Evolutionary conservation across 2,888 invertebrate species (phyloP), one percentile per base, ranked within the genome.

Genomic region (Drosophila melanosoma): DNA sequence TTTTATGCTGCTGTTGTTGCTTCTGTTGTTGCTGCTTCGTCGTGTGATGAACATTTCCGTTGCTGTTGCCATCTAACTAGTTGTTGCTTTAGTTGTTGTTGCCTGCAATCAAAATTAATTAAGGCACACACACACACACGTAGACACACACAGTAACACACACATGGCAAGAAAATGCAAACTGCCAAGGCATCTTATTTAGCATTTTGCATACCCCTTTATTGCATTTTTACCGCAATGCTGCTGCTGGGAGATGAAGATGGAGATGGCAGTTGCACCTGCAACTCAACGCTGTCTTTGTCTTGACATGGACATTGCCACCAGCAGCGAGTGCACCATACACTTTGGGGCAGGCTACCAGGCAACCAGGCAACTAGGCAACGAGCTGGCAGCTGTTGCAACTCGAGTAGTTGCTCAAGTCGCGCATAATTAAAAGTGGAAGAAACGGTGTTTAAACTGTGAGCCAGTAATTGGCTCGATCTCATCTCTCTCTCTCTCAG

Each of bases 11-110:
- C 32, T 59, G 20, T 38, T 29, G 29, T 49, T 54, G 12, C 7
- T 54, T 8, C 29, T 20, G 8, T n/a, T 62, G 48, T 26, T 42
- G 59, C 40, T 69, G 73, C 58, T 63, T 72, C 83, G 74, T 72
- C 83, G 74, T 84, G 89, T 85, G 84, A 85, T 87, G 89, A 87
- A 73, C 84, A 85, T 85, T 89, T 89, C 84, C 84, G 89, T 66
- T 75, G 62, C 63, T 74, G 78, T 74, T 65, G 60, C 33, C 67
- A 53, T 62, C 54, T 69, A 70, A 36, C 61, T 48, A 54, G 66
- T 53, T 61, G 51, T 51, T 56, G 61, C 48, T 58, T 56, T 62
- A 52, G 49, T 32, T 58, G 65, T 53, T 66, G 66, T 51, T 70
- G 78, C 61, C 64, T 71, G 85, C 89, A 85, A 85, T 85, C 85